Conservation (phyloP, 2,113 vertebrate species). For the Uropsilus gracilis region DNA sequence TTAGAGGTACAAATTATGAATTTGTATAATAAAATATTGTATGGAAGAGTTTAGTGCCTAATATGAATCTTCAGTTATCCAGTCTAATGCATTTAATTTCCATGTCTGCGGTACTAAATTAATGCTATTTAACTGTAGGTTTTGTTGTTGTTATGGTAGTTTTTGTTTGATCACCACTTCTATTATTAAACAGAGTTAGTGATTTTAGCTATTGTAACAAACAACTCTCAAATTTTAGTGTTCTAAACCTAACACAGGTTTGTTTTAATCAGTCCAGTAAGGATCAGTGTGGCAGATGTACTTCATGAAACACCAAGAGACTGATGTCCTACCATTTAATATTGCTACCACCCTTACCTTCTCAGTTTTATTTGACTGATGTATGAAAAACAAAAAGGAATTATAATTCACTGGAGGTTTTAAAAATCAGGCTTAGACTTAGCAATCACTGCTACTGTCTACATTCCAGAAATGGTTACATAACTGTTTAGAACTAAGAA, state of each 20-base stretch:
- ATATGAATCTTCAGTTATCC: background rate
- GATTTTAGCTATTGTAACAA: background rate
- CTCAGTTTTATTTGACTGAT: background rate
- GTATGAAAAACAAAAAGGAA: background rate
- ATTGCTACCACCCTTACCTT: background rate
- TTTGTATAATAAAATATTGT: background rate
- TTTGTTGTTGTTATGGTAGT: background rate
- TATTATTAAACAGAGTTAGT: conserved; percentile 24
- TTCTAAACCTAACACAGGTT: background rate
- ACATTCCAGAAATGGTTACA: background rate
- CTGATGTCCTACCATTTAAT: background rate
- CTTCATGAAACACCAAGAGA: background rate
- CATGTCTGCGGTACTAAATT: background rate
- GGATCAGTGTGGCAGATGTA: background rate
- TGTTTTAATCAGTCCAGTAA: background rate
- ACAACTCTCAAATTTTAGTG: background rate
- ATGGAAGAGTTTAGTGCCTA: background rate
- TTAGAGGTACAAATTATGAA: conserved; percentile 19
- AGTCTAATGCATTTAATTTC: background rate
- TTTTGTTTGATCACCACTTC: background rate
- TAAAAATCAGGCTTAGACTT: conserved; percentile 20
- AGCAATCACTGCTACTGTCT: background rate
- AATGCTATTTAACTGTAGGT: background rate
- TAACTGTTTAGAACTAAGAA: background rate
- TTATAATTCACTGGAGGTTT: background rate